phyloP scores from a whole-genome alignment of 2,797 vertebrate species.

The Agapornis canus region DNA sequence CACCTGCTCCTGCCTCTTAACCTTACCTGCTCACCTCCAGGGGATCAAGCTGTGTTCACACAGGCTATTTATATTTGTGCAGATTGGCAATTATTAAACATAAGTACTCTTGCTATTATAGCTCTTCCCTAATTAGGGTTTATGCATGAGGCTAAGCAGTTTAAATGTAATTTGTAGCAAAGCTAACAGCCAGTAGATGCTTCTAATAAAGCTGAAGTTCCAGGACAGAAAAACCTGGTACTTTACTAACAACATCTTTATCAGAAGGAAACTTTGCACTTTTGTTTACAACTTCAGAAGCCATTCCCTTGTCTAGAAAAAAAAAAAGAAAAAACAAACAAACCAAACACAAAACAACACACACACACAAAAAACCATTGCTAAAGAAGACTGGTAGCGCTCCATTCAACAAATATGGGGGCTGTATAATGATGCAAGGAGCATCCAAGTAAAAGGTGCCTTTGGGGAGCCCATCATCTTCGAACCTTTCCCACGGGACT shows the following conservation, averaged over 20 bases:
- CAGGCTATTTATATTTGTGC: background rate
- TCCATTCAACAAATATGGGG: background rate
- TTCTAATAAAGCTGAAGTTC: background rate
- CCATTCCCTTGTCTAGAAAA: background rate
- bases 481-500: background rate
- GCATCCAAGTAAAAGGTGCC: background rate
- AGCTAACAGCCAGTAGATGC: background rate
- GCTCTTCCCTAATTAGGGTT: background rate
- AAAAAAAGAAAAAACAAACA: too few species aligned
- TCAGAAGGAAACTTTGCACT: background rate
- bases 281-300: background rate
- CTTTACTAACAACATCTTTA: background rate
- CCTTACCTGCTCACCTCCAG: background rate
- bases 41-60: background rate
- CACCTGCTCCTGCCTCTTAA: background rate
- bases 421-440: fast-evolving
- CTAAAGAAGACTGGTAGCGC: background rate
- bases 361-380: too few species aligned
- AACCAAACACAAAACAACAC: too few species aligned
- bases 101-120: background rate
- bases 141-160: background rate
- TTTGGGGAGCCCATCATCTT: background rate
- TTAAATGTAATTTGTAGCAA: background rate
- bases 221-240: background rate
- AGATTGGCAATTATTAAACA: background rate